These are phyloP conservation scores for Tetropium fuscum DNA, from an alignment of 2,888 invertebrate species.

Conservation along the genomic window DNA sequence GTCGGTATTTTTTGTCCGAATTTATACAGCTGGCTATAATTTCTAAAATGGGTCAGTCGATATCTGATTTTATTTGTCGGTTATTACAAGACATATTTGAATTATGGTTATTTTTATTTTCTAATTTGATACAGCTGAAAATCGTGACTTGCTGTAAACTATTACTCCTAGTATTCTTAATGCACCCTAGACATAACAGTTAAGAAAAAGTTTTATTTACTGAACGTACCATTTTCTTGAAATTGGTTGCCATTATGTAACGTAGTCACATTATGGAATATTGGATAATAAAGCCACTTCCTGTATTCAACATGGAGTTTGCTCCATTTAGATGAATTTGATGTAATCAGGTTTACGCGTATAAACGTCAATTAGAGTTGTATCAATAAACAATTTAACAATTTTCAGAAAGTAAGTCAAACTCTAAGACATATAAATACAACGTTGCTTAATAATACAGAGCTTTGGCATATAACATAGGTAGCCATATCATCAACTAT, in stretches of 20 bases:
- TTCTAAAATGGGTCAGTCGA: conserved; percentile 40
- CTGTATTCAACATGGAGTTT: conserved; percentile 8
- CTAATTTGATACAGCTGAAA: conserved; percentile 49
- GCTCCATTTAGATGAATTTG: conserved; percentile 10
- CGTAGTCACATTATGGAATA: conserved; percentile 20
- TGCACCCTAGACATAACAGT: conserved; percentile 7
- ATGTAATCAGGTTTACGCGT: conserved; percentile 5
- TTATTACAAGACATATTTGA: conserved; percentile 44
- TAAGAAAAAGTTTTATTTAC: conserved; percentile 19
- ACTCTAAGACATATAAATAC: not conserved
- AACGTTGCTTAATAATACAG: no score
- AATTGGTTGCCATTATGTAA: conserved; percentile 31
- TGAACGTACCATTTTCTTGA: conserved; percentile 27
- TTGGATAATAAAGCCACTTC: conserved; percentile 10
- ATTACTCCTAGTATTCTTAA: conserved; percentile 26
- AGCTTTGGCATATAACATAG: no score
- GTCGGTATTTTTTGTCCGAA: conserved; percentile 24
- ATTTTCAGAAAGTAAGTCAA: no score
- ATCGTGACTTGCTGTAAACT: conserved; percentile 47
- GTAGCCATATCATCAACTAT: no score
- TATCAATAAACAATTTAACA: conserved; percentile 9
- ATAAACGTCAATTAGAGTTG: not conserved
- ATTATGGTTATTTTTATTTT: conserved; percentile 49
- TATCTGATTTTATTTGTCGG: conserved; percentile 41
- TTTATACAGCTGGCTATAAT: conserved; percentile 35